Conservation (phyloP, 2,797 vertebrate species). For the Propithecus deckenii region DNA sequence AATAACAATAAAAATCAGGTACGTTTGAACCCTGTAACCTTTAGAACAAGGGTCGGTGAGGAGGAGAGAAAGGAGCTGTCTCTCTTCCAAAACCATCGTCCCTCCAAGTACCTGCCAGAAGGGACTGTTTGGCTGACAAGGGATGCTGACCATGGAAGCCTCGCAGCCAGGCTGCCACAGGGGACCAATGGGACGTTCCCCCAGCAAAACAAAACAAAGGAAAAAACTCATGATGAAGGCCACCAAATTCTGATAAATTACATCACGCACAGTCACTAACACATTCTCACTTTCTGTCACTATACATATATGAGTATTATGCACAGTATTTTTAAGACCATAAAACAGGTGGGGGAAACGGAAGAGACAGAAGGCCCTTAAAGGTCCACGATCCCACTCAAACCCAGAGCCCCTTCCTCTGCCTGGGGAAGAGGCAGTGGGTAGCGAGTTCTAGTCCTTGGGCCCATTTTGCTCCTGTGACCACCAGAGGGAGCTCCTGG, state of each 20-base stretch:
- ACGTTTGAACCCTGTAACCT: slow-evolving; percentile 72
- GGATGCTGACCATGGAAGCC: slow-evolving; percentile 36
- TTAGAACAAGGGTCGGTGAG: slow-evolving; percentile 24
- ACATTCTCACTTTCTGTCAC: neutral
- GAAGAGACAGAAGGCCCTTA: neutral
- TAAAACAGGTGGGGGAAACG: neutral
- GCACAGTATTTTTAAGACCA: slow-evolving; percentile 64
- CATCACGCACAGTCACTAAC: neutral
- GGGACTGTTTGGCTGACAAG: slow-evolving; percentile 58
- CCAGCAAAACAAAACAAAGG: neutral
- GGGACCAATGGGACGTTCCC: neutral
- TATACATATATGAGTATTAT: slow-evolving; percentile 36
- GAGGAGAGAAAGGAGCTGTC: neutral
- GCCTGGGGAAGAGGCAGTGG: neutral
- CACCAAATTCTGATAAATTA: slow-evolving; percentile 72
- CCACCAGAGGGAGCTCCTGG: slow-evolving; percentile 62
- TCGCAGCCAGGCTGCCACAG: neutral
- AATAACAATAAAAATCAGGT: slow-evolving; percentile 34
- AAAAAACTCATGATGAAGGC: slow-evolving; percentile 59
- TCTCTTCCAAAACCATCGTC: neutral
- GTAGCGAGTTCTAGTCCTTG: neutral
- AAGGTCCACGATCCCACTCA: neutral
- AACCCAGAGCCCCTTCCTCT: neutral
- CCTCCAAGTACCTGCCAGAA: neutral
- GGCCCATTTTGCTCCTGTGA: neutral